phyloP scores from a whole-genome alignment of 2,113 vertebrate species.

The Periophthalmodon schlosseri region DNA sequence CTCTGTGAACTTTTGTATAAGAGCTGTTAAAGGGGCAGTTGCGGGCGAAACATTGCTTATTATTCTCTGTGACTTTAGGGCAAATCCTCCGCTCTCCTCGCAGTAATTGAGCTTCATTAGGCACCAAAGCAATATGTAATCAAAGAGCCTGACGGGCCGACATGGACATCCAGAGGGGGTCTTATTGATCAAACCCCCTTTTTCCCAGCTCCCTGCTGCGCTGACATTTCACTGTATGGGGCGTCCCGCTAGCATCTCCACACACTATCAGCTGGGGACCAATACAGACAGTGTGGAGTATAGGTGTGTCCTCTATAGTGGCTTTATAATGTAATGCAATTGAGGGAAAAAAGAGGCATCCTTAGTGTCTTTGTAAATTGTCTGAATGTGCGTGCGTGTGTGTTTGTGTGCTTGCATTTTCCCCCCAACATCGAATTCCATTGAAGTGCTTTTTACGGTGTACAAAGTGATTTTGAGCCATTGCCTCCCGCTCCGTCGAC shows the following conservation, averaged over 20 bases:
- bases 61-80: conserved; percentile 56
- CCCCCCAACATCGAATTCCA: conserved; percentile 46
- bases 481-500: conserved; percentile 28
- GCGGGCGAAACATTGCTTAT: conserved; percentile 27
- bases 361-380: conserved; percentile 5
- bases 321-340: conserved; percentile 1
- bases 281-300: conserved; percentile 24
- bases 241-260: conserved; percentile 57
- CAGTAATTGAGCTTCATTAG: conserved; percentile 71
- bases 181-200: conserved; percentile 73
- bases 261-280: conserved; percentile 62
- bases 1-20: neutral
- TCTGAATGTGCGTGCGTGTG: conserved; percentile 24
- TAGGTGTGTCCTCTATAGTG: neutral
- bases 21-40: conserved; percentile 5
- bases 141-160: conserved; percentile 59
- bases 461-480: conserved; percentile 54
- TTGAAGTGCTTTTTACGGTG: conserved; percentile 52
- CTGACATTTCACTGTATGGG: conserved; percentile 69
- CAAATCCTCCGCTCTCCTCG: conserved; percentile 50
- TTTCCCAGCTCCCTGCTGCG: conserved; percentile 62
- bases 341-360: neutral
- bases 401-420: conserved; percentile 7
- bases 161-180: conserved; percentile 49
- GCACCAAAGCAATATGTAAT: conserved; percentile 71